Percentiles rank a stretch among this genome's conserved stretches.
phyloP scores from a whole-genome alignment of 2,888 invertebrate species.

The Coecobrya sp. region DNA sequence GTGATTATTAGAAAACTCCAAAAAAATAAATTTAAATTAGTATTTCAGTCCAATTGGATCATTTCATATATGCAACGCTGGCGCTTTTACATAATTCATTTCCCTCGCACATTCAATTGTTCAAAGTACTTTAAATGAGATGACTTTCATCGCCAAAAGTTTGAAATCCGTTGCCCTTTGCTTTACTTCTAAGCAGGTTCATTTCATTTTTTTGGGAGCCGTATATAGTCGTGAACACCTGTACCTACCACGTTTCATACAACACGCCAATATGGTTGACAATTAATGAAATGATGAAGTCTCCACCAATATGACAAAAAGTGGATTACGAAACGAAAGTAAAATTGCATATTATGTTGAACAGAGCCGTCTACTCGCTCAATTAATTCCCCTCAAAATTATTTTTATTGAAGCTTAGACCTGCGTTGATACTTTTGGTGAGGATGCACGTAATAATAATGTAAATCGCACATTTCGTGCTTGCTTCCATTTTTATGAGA shows the following conservation, averaged over 20 bases:
- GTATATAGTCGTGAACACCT: background rate
- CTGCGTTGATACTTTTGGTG: background rate
- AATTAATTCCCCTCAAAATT: background rate
- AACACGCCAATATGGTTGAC: slow-evolving; percentile 10
- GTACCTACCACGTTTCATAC: background rate
- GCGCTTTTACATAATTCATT: background rate
- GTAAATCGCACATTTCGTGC: background rate
- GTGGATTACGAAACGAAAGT: slow-evolving; percentile 38
- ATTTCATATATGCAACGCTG: background rate
- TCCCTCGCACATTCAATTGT: background rate
- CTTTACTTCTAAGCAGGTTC: background rate
- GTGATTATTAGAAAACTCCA: slow-evolving; percentile 5
- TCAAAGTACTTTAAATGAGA: background rate
- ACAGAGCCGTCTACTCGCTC: background rate
- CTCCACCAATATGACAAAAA: slow-evolving; percentile 19
- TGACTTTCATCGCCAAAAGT: slow-evolving; percentile 22
- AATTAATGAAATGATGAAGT: slow-evolving; percentile 35
- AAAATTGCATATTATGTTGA: slow-evolving; percentile 6
- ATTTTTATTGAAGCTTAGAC: background rate
- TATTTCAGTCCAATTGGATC: slow-evolving; percentile 3
- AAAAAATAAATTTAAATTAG: background rate
- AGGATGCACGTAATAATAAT: slow-evolving; percentile 4
- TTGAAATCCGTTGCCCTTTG: background rate
- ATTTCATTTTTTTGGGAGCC: background rate
- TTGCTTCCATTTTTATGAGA: slow-evolving; percentile 23